A percentile compares a stretch with the other conserved stretches of the same genome.
Conservation (phyloP, 2,113 vertebrate genomes). For the Tachysurus fulvidraco region DNA sequence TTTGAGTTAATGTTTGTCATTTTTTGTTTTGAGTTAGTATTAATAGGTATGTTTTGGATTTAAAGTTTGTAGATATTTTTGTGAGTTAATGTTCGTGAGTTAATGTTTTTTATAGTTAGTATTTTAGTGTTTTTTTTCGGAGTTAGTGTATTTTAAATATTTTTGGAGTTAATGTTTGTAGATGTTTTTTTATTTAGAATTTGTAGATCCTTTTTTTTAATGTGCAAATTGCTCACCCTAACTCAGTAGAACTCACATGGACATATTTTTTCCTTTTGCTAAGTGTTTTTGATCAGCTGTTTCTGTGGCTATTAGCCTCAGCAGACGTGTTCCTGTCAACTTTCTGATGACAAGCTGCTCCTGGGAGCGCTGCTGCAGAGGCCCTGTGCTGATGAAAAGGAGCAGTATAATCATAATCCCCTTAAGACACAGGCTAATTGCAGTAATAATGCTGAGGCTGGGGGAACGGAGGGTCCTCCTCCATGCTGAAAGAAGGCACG, state of each 20-base stretch:
- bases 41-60: no score
- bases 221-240: not conserved
- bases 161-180: no score
- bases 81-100: not conserved
- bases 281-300: not conserved
- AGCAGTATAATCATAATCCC: constrained; percentile 65
- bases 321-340: constrained; percentile 36
- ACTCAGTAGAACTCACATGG: not conserved
- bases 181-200: not conserved
- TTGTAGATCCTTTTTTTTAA: not conserved
- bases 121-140: not conserved
- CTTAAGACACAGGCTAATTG: constrained; percentile 68
- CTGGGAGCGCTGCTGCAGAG: constrained; percentile 63
- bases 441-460: constrained; percentile 65
- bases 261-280: not conserved
- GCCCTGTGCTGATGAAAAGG: constrained; percentile 71
- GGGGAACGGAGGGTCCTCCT: constrained; percentile 34
- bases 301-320: constrained; percentile 14
- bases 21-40: not conserved
- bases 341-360: constrained; percentile 55
- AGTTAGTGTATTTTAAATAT: no score
- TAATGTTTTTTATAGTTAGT: not conserved
- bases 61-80: not conserved
- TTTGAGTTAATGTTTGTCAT: not conserved
- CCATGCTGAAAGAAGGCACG: constrained; percentile 48